Evolutionary conservation across 2,888 invertebrate genomes (phyloP).

Genomic region (Augochlorella aurata): DNA sequence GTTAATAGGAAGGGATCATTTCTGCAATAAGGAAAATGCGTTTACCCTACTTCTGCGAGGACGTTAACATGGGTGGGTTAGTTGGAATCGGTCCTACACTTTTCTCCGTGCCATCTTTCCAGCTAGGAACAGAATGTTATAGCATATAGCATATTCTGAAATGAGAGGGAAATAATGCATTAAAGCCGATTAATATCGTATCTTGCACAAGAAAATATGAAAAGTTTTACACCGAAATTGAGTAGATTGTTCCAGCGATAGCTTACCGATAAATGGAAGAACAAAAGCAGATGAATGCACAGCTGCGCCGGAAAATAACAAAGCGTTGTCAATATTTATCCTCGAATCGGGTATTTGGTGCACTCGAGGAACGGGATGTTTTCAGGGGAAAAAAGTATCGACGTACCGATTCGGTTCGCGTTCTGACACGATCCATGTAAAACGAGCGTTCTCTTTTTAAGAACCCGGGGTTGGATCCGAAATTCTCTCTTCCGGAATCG

Average conservation of each 20-base stretch:
- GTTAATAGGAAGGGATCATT: too few species aligned
- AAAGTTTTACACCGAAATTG: not conserved
- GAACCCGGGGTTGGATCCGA: not conserved
- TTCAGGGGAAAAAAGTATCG: not conserved
- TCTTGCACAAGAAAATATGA: too few species aligned
- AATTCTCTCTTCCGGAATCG: constrained; percentile 22
- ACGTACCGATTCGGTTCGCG: not conserved
- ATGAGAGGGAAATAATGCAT: too few species aligned
- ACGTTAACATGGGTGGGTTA: too few species aligned
- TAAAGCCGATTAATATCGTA: too few species aligned
- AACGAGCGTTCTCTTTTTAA: not conserved
- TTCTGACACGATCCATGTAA: not conserved
- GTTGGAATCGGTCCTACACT: too few species aligned
- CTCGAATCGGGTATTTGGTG: not conserved
- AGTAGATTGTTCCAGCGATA: not conserved
- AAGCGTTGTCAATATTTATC: not conserved
- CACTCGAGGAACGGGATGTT: not conserved
- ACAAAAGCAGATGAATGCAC: not conserved
- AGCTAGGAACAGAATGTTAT: too few species aligned
- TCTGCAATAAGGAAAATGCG: too few species aligned
- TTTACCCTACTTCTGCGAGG: too few species aligned
- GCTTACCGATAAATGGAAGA: not conserved
- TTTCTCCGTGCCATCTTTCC: too few species aligned
- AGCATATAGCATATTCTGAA: too few species aligned
- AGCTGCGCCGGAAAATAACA: not conserved